Evolutionary conservation across 2,888 invertebrate species (phyloP).

Genomic region (Apodemia duryi): DNA sequence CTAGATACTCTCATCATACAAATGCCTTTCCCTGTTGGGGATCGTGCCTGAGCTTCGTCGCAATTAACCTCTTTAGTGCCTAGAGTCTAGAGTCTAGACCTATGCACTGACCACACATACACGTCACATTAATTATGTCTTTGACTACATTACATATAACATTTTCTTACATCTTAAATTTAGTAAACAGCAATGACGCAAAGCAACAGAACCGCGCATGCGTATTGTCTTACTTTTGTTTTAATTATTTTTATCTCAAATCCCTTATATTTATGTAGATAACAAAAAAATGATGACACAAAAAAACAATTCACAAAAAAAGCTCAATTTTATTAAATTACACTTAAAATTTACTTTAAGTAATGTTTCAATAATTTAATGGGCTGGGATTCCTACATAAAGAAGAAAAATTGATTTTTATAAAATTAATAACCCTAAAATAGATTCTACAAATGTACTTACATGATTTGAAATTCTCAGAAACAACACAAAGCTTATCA

Average conservation of each 20-base stretch:
- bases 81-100: no score
- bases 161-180: constrained; percentile 13
- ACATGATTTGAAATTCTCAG: not conserved
- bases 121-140: not conserved
- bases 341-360: no score
- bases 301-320: not conserved
- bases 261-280: constrained; percentile 17
- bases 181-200: constrained; percentile 36
- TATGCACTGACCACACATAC: no score
- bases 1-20: no score
- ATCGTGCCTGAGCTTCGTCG: no score
- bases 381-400: not conserved
- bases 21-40: no score
- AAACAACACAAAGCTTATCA: not conserved
- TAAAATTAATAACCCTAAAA: not conserved
- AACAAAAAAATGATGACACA: not conserved
- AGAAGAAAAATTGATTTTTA: not conserved
- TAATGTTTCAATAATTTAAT: no score
- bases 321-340: not conserved
- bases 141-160: not conserved
- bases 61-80: no score
- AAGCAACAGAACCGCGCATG: constrained; percentile 35
- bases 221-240: constrained; percentile 41
- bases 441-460: not conserved
- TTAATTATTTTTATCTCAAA: constrained; percentile 42